Evolutionary conservation across 2,888 invertebrate genomes (phyloP).

Genomic region (Scrobipalpa costella): DNA sequence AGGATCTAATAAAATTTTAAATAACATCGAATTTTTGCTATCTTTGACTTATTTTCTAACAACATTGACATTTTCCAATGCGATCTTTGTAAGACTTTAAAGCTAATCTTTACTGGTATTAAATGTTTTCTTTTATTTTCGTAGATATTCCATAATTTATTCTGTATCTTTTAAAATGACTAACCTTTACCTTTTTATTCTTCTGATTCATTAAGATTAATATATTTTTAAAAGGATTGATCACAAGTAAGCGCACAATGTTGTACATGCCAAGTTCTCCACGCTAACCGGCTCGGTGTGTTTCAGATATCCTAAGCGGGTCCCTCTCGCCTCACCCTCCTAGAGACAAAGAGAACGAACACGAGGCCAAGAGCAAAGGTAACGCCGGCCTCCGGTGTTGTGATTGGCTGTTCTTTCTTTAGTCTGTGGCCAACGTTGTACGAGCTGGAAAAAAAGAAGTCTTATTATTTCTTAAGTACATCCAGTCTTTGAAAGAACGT

Average conservation of each 20-base stretch:
- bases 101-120: no score
- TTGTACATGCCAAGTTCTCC: conserved; percentile 3
- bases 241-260: background rate
- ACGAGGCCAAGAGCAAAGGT: conserved; percentile 90
- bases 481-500: no score
- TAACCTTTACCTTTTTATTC: background rate
- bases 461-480: background rate
- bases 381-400: conserved; percentile 56
- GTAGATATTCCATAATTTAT: background rate
- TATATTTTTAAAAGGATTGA: background rate
- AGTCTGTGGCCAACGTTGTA: conserved; percentile 40
- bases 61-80: no score
- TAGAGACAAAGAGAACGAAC: conserved; percentile 87
- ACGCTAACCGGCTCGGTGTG: conserved; percentile 51
- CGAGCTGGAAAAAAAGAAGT: background rate
- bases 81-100: no score
- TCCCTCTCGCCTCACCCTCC: conserved; percentile 82
- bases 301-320: conserved; percentile 89
- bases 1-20: no score
- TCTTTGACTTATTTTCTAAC: no score
- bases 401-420: conserved; percentile 55
- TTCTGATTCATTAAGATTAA: background rate
- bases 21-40: no score
- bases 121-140: no score
- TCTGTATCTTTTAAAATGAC: background rate